Evolutionary conservation across 92 coral and sea anemone species (phyloP), one percentile per base, ranked within the genome.

Genomic region (Hydrozoanthus gracilis): DNA sequence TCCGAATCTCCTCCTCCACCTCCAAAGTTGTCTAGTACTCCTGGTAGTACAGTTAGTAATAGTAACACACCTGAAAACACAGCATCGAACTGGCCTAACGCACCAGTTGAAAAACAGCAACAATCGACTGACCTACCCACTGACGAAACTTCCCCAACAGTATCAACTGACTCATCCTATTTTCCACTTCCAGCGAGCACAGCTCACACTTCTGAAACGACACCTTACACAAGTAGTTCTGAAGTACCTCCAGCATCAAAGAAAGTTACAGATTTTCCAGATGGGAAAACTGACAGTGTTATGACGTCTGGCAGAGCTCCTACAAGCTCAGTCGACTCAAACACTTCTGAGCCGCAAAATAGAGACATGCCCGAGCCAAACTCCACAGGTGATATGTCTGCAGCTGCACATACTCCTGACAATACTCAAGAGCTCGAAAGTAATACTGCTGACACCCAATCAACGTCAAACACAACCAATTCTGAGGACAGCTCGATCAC

Each of bases 401-500:
- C 82, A 3, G 11, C 82, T 48, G 18, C 48, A 6, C 5, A 51
- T 20, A 50, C 20, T 66, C 8, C 82, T 76, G 67, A 76, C 14
- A 76, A 10, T 10, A 35, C 66, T 5, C 48, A 76, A 54, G 35
- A 11, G 54, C 4, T 45, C 45, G 16, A 8, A 39, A 54, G 66
- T 4, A 10, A n/a, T 20, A 48, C 67, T 76, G 49, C 50, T 7
- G 13, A 48, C 12, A n/a, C 50, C 17, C 18, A 72, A 48, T 20
- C 27, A 15, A 44, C 54, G 17, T 55, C 44, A 4, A 14, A 16
- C 16, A 66, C 67, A 51, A 66, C 14, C 8, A 54, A 47, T 54
- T 10, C 82, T 13, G 48, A 54, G 27, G 82, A 11, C 49, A 76
- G 16, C 54, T 52, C 82, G 7, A 76, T 76, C 65, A 54, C 47